phyloP scores from a whole-genome alignment of 2,888 invertebrate genomes.

The Clitarchus hookeri region DNA sequence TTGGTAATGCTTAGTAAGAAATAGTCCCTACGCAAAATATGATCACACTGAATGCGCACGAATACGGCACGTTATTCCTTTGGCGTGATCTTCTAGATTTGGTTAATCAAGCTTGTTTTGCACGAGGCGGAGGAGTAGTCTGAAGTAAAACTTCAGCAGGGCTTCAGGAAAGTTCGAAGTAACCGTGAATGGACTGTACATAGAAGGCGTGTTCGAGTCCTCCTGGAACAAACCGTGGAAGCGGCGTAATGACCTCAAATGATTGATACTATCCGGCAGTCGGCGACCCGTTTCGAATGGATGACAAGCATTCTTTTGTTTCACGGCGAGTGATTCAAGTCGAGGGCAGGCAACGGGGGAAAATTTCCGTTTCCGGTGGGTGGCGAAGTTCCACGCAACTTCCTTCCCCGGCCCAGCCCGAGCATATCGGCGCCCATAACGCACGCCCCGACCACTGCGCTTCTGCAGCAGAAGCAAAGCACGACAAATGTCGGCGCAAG shows the following conservation, averaged over 20 bases:
- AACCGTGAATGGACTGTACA: not conserved
- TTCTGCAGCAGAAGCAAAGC: no score
- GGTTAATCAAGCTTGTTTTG: no score
- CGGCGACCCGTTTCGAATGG: slow-evolving; percentile 14
- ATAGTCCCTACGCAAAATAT: no score
- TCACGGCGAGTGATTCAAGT: not conserved
- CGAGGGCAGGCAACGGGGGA: not conserved
- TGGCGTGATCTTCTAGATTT: no score
- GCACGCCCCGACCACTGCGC: not conserved
- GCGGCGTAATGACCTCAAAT: not conserved
- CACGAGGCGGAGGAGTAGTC: no score
- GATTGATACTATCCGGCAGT: slow-evolving; percentile 14
- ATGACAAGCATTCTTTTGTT: slow-evolving; percentile 14
- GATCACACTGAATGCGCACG: no score
- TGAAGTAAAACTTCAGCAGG: no score
- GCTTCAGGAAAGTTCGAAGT: no score
- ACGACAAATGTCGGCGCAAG: no score
- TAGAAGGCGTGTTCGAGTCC: not conserved
- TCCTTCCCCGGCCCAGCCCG: not conserved
- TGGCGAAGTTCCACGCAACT: not conserved
- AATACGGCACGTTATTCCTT: no score
- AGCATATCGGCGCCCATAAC: not conserved
- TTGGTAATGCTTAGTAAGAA: no score
- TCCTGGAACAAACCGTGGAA: not conserved
- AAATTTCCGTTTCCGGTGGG: slow-evolving; percentile 6